Conservation (phyloP, 1,140 invertebrate species). For the Scaptomyza pallida region DNA sequence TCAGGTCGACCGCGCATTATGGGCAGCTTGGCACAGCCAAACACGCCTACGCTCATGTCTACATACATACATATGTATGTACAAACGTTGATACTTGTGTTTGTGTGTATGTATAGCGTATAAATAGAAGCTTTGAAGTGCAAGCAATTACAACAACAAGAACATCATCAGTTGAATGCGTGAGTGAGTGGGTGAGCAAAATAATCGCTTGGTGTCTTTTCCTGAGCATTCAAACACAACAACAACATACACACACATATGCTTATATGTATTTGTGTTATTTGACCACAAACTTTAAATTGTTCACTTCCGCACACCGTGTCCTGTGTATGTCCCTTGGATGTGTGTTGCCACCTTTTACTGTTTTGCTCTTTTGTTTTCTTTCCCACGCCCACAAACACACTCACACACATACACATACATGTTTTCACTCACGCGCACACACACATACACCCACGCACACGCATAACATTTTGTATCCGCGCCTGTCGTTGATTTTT, state of each 20-base stretch:
- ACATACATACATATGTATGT: constrained; percentile 7
- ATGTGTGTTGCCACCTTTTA: constrained; percentile 29
- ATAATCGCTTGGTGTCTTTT: constrained; percentile 33
- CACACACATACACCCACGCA: constrained; percentile 6
- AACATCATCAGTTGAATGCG: constrained; percentile 38
- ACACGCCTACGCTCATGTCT: constrained; percentile 4
- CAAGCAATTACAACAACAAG: constrained; percentile 42
- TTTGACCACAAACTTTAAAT: constrained; percentile 51
- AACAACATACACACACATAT: constrained; percentile 1
- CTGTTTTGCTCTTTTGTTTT: constrained; percentile 54
- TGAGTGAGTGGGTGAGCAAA: constrained; percentile 40
- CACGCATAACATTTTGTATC: constrained; percentile 43
- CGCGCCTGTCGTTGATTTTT: constrained; percentile 66
- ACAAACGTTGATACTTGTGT: neutral
- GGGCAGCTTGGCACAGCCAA: constrained; percentile 24
- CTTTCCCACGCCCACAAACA: constrained; percentile 40
- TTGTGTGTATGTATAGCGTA: constrained; percentile 5
- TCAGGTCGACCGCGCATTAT: constrained; percentile 32
- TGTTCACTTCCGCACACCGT: constrained; percentile 51
- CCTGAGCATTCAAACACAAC: neutral
- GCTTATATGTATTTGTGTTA: constrained; percentile 6
- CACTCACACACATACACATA: constrained; percentile 12
- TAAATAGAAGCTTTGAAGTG: constrained; percentile 55
- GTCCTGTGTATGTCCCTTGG: constrained; percentile 16
- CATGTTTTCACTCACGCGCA: constrained; percentile 8